Percentiles rank a stretch among this genome's conserved stretches.
Conservation (phyloP, 2,113 vertebrate genomes). For the Colossoma macropomum region DNA sequence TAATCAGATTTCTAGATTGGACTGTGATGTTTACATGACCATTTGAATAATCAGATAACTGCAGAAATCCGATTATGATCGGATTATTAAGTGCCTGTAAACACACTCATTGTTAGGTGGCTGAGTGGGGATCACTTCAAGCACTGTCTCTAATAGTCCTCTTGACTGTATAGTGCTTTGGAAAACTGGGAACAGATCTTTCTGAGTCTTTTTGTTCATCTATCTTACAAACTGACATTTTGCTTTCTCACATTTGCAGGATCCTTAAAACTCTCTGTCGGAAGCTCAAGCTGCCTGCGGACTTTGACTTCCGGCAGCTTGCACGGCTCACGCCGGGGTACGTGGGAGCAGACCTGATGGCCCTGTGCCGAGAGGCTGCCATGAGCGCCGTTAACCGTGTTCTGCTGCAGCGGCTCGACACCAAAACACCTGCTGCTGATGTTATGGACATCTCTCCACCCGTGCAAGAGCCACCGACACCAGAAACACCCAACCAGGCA, state of each 20-base stretch:
- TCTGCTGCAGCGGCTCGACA: slow-evolving; percentile 68
- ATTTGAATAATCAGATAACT: too few species aligned
- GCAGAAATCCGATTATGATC: too few species aligned
- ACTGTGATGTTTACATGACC: too few species aligned
- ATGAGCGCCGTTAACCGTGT: slow-evolving; percentile 85
- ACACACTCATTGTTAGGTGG: too few species aligned
- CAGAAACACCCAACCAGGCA: neutral
- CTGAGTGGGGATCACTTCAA: too few species aligned
- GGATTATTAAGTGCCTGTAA: too few species aligned
- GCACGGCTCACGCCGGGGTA: slow-evolving; percentile 92
- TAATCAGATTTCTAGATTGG: too few species aligned
- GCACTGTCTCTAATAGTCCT: too few species aligned
- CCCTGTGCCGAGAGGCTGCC: slow-evolving; percentile 92
- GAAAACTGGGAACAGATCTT: too few species aligned
- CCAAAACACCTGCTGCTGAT: neutral
- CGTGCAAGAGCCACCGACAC: neutral
- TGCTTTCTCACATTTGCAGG: slow-evolving; percentile 67
- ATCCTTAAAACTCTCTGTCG: slow-evolving; percentile 92
- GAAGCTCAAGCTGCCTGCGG: slow-evolving; percentile 83
- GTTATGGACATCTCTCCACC: accelerated
- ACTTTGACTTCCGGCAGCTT: slow-evolving; percentile 81
- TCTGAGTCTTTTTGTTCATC: neutral
- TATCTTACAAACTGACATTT: neutral
- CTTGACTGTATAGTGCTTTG: neutral
- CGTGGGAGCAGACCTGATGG: slow-evolving; percentile 94